phyloP scores from a whole-genome alignment of 2,888 invertebrate species.

The Noctua janthina region DNA sequence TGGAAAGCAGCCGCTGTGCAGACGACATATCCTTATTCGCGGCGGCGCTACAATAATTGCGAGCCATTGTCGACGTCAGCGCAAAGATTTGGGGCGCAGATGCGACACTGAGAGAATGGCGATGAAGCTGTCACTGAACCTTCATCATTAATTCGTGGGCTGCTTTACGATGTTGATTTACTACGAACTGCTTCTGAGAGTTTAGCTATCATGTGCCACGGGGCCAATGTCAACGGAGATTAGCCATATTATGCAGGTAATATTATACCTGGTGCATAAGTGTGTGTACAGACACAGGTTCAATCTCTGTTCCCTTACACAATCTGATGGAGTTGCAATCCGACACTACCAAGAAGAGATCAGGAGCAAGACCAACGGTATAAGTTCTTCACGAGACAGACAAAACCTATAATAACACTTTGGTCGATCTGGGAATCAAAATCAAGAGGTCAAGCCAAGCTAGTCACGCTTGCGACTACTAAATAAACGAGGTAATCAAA shows the following conservation, averaged over 20 bases:
- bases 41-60: constrained; percentile 78
- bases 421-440: not conserved
- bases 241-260: not conserved
- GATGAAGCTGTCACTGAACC: not conserved
- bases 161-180: not conserved
- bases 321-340: not conserved
- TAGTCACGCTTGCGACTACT: not conserved
- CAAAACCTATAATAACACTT: not conserved
- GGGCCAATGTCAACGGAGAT: not conserved
- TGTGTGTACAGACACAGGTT: not conserved
- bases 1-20: constrained; percentile 58
- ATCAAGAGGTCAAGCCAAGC: not conserved
- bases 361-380: not conserved
- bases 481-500: not conserved
- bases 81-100: constrained; percentile 61
- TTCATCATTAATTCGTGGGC: not conserved
- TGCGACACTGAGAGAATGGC: constrained; percentile 3
- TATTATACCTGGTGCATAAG: not conserved
- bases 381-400: not conserved
- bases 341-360: not conserved
- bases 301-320: not conserved
- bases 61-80: constrained; percentile 69
- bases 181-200: not conserved
- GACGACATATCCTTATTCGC: constrained; percentile 81
- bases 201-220: not conserved